These are phyloP conservation scores for Digitonthophagus gazella DNA, from an alignment of 2,888 invertebrate genomes.

Conservation along the genomic window DNA sequence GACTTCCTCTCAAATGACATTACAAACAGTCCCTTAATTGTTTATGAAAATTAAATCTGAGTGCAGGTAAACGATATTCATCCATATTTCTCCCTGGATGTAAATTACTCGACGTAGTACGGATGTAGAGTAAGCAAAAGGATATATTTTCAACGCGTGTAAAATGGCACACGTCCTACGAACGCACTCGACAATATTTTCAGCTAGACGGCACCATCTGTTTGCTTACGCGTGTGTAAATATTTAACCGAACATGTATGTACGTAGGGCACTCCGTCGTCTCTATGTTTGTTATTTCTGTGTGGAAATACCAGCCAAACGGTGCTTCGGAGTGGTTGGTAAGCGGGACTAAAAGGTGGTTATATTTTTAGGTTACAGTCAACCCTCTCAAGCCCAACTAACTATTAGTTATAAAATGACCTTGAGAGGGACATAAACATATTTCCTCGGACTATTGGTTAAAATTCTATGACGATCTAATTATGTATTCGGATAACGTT, in stretches of 20 bases:
- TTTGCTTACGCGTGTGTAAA: conserved; percentile 14
- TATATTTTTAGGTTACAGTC: neutral
- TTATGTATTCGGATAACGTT: neutral
- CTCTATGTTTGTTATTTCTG: conserved; percentile 33
- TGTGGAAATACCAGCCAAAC: conserved; percentile 37
- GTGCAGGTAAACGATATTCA: neutral
- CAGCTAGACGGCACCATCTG: neutral
- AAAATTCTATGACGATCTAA: neutral
- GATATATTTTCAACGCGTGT: neutral
- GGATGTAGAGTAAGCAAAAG: too few relatives aligned
- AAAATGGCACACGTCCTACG: too few relatives aligned
- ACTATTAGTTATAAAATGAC: conserved; percentile 1
- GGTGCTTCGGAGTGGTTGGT: conserved; percentile 29
- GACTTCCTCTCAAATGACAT: neutral
- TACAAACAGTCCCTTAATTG: neutral
- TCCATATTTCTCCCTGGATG: too few relatives aligned
- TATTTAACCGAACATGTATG: conserved; percentile 13
- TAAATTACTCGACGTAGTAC: too few relatives aligned
- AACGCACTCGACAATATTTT: neutral
- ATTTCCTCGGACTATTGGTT: neutral
- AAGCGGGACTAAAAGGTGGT: conserved; percentile 28
- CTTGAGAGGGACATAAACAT: neutral
- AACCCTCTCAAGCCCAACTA: neutral
- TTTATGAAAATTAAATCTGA: neutral
- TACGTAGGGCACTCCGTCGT: conserved; percentile 12